Evolutionary conservation across 1,140 invertebrate species (phyloP).

Genomic region (Pseudomyrmex dendroicus): DNA sequence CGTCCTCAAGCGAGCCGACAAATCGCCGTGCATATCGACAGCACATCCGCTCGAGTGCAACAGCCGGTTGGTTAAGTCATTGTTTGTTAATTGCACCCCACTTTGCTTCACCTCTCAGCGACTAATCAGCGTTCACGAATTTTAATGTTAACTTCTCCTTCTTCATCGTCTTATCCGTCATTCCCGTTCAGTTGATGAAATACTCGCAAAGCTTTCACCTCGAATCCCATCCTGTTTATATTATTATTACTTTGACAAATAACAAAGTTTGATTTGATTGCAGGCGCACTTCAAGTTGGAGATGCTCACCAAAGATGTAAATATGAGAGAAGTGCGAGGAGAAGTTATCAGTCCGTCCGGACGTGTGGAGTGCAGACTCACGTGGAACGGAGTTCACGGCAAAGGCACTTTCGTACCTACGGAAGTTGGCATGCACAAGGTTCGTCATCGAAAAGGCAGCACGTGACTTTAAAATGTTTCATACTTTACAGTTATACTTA

Average conservation of each 20-base stretch:
- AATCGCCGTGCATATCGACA: constrained; percentile 90
- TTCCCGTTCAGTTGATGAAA: not conserved
- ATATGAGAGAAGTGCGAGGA: constrained; percentile 91
- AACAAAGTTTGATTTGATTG: not conserved
- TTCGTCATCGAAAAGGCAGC: constrained; percentile 44
- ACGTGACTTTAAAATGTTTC: not conserved
- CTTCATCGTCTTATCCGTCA: not conserved
- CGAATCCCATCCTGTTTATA: not conserved
- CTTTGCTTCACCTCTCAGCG: not conserved
- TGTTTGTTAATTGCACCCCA: constrained; percentile 55
- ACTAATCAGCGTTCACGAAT: constrained; percentile 33
- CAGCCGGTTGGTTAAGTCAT: constrained; percentile 89
- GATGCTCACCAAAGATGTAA: constrained; percentile 91
- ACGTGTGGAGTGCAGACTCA: constrained; percentile 86
- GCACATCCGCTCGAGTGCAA: constrained; percentile 92
- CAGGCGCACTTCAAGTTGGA: constrained; percentile 93
- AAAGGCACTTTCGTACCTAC: constrained; percentile 94
- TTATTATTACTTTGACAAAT: not conserved
- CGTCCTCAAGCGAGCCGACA: constrained; percentile 92
- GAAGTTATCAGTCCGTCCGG: constrained; percentile 93
- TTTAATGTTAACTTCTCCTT: constrained; percentile 5
- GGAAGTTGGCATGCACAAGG: constrained; percentile 96
- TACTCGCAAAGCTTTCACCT: not conserved
- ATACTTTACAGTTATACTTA: constrained; percentile 12
- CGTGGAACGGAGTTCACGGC: constrained; percentile 89